Percentiles rank a stretch among this genome's conserved stretches.
Evolutionary conservation across 2,113 vertebrate species (phyloP).

Genomic region (Cheilinus undulatus): DNA sequence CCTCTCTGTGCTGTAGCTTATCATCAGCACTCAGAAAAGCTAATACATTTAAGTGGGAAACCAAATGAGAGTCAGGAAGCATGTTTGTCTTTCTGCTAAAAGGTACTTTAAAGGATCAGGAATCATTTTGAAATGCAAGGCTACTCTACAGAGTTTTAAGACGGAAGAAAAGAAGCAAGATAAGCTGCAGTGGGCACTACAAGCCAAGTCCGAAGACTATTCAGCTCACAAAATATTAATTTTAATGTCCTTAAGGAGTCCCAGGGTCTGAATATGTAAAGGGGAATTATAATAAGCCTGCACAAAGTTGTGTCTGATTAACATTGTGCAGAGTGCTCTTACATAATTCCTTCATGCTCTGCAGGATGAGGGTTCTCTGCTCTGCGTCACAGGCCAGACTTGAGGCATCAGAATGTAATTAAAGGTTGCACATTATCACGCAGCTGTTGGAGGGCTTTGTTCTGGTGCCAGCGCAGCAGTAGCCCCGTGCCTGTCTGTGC

Average conservation of each 20-base stretch:
- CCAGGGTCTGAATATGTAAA: constrained; percentile 20
- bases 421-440: constrained; percentile 77
- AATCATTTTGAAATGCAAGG: background rate
- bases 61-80: constrained; percentile 29
- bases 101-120: background rate
- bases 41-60: constrained; percentile 54
- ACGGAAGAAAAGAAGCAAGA: constrained; percentile 7
- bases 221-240: constrained; percentile 27
- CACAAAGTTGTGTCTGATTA: constrained; percentile 39
- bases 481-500: constrained; percentile 49
- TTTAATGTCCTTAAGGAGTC: constrained; percentile 12
- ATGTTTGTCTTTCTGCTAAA: constrained; percentile 39
- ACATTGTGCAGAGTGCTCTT: constrained; percentile 56
- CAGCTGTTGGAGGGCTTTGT: constrained; percentile 77
- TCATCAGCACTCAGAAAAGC: constrained; percentile 41
- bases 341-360: constrained; percentile 59
- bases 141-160: background rate
- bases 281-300: constrained; percentile 26
- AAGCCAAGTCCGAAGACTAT: constrained; percentile 17
- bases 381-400: constrained; percentile 63
- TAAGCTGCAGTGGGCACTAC: constrained; percentile 13
- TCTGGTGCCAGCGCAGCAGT: constrained; percentile 66
- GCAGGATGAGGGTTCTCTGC: constrained; percentile 39
- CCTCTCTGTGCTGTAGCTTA: constrained; percentile 39
- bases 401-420: constrained; percentile 76